A percentile compares a stretch with the other conserved stretches of the same genome.
Evolutionary conservation across 2,888 invertebrate species (phyloP).

Genomic region (Elmis aenea): DNA sequence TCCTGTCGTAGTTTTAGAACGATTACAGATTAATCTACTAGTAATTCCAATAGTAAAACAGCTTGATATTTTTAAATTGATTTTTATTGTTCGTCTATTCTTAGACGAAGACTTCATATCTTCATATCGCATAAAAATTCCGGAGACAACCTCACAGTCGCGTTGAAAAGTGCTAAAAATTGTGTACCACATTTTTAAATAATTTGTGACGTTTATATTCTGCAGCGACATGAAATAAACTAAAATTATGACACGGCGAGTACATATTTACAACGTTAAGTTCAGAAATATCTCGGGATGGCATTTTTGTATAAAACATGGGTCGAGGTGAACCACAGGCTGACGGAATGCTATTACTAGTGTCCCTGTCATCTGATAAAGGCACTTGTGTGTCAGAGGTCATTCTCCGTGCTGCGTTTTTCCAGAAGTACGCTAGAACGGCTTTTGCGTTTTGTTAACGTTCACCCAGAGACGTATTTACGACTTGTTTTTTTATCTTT

Average conservation of each 20-base stretch:
- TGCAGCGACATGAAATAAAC: slow-evolving; percentile 29
- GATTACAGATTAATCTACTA: no score
- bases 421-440: no score
- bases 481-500: no score
- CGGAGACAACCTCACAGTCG: slow-evolving; percentile 6
- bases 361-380: slow-evolving; percentile 44
- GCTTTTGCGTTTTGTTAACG: no score
- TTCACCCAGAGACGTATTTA: no score
- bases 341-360: slow-evolving; percentile 45
- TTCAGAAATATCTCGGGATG: slow-evolving; percentile 13
- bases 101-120: slow-evolving; percentile 5
- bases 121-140: slow-evolving; percentile 5
- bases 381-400: slow-evolving; percentile 39
- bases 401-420: no score
- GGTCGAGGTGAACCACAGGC: slow-evolving; percentile 16
- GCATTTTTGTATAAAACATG: slow-evolving; percentile 21
- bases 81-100: slow-evolving; percentile 14
- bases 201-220: slow-evolving; percentile 26
- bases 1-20: no score
- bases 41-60: slow-evolving; percentile 18
- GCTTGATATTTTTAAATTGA: slow-evolving; percentile 21
- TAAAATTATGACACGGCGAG: slow-evolving; percentile 30
- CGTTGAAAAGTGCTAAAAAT: no score
- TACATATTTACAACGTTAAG: slow-evolving; percentile 27
- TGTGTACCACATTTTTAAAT: no score